A percentile compares a stretch with the other conserved stretches of the same genome.
Conservation (phyloP, 2,113 vertebrate species). For the Plectropomus leopardus region DNA sequence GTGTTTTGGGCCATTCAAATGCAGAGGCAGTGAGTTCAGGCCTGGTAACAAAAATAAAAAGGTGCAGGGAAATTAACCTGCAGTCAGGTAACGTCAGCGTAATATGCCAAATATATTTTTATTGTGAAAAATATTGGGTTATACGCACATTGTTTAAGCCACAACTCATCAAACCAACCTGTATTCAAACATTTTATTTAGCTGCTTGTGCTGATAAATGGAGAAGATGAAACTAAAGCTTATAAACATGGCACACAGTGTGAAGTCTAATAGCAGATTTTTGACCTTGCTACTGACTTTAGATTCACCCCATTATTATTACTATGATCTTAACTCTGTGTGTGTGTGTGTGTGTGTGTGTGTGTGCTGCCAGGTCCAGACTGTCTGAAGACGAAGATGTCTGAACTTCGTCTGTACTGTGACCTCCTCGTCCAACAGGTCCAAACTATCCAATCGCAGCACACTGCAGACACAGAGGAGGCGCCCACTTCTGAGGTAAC, state of each 20-base stretch:
- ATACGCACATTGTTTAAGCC: neutral
- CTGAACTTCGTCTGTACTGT: conserved; percentile 97
- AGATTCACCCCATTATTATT: too few species aligned
- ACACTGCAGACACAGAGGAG: conserved; percentile 75
- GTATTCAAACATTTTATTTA: too few species aligned
- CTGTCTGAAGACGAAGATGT: conserved; percentile 99
- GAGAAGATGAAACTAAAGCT: too few species aligned
- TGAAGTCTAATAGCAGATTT: neutral
- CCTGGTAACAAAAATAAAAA: neutral
- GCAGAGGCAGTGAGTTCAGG: neutral
- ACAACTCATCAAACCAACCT: neutral
- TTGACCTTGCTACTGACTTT: too few species aligned
- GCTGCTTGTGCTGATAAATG: neutral
- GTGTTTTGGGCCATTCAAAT: too few species aligned
- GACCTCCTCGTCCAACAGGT: conserved; percentile 88
- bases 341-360: neutral
- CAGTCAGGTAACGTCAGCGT: too few species aligned
- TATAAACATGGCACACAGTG: neutral
- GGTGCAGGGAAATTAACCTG: too few species aligned
- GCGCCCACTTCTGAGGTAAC: conserved; percentile 67
- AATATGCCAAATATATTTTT: too few species aligned
- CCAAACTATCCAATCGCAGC: conserved; percentile 83
- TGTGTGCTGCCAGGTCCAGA: conserved; percentile 71
- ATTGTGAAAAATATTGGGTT: too few species aligned
- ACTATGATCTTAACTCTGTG: neutral